Evolutionary conservation across 2,113 vertebrate genomes (phyloP).

Genomic region (Gasterosteus aculeatus): DNA sequence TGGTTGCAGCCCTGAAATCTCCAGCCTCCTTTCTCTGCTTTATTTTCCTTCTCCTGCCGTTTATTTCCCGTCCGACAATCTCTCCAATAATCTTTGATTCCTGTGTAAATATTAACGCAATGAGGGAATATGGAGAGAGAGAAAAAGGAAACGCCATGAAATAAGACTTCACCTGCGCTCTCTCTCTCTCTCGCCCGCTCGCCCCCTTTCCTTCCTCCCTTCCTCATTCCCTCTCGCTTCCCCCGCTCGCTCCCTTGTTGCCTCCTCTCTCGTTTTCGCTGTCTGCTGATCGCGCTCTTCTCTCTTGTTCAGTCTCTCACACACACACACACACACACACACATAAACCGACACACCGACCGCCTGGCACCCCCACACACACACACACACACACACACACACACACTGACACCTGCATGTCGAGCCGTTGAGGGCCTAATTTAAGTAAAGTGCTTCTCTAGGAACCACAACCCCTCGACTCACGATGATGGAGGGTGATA

Average conservation of each 20-base stretch:
- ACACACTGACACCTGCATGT: slow-evolving; percentile 72
- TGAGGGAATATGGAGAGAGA: slow-evolving; percentile 62
- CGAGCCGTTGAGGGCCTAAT: slow-evolving; percentile 78
- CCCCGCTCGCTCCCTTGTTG: slow-evolving; percentile 42
- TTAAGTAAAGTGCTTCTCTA: slow-evolving; percentile 81
- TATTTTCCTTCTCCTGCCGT: slow-evolving; percentile 21
- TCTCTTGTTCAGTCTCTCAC: slow-evolving; percentile 60
- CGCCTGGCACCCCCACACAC: slow-evolving; percentile 45
- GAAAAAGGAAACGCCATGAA: slow-evolving; percentile 53
- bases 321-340: slow-evolving; percentile 39
- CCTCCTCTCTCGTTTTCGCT: slow-evolving; percentile 48
- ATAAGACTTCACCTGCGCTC: slow-evolving; percentile 70
- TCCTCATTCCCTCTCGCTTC: slow-evolving; percentile 15
- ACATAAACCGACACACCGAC: slow-evolving; percentile 27
- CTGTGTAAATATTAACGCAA: slow-evolving; percentile 72
- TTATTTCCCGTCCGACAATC: slow-evolving; percentile 35
- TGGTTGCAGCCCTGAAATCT: slow-evolving; percentile 7
- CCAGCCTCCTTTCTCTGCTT: slow-evolving; percentile 29
- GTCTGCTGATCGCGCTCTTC: slow-evolving; percentile 67
- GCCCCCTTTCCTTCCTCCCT: background rate
- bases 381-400: slow-evolving; percentile 33
- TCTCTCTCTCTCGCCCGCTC: slow-evolving; percentile 21
- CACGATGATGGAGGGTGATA: slow-evolving; percentile 71
- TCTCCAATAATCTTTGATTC: slow-evolving; percentile 73
- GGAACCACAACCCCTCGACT: slow-evolving; percentile 76